Evolutionary conservation across 2,113 vertebrate species (phyloP).

Genomic region (Oceanites oceanicus): DNA sequence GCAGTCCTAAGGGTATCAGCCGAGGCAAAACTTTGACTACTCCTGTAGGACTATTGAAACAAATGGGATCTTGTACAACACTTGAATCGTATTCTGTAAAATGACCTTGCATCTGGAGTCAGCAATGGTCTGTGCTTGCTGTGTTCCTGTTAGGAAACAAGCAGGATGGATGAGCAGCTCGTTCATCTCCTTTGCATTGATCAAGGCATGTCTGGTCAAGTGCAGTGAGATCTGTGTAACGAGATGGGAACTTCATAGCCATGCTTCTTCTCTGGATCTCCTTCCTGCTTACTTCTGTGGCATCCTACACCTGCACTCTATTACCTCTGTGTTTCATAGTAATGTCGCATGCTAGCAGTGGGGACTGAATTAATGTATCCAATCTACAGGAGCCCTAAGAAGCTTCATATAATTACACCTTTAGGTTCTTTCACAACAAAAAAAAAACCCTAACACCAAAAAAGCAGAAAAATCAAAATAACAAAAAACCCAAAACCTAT

Average conservation of each 20-base stretch:
- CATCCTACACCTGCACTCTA: neutral
- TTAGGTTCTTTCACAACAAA: neutral
- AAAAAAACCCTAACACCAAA: neutral
- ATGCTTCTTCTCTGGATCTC: neutral
- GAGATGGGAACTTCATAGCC: neutral
- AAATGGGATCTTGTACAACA: accelerated
- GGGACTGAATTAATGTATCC: neutral
- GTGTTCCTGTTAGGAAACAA: neutral
- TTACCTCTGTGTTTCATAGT: neutral
- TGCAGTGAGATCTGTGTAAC: neutral
- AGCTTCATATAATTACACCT: neutral
- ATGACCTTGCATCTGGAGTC: neutral
- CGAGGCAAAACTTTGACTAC: neutral
- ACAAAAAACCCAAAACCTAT: neutral
- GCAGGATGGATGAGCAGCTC: accelerated
- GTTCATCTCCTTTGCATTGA: neutral
- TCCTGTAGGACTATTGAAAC: neutral
- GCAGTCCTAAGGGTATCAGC: neutral
- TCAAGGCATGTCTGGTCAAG: neutral
- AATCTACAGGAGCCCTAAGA: neutral
- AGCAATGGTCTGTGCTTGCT: neutral
- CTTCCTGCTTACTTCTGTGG: neutral
- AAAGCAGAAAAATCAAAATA: accelerated
- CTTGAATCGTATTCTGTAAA: neutral
- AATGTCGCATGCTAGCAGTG: too few relatives aligned